These are phyloP conservation scores for Chinchilla lanigera DNA, from an alignment of 2,113 vertebrate genomes.

Conservation along the genomic window DNA sequence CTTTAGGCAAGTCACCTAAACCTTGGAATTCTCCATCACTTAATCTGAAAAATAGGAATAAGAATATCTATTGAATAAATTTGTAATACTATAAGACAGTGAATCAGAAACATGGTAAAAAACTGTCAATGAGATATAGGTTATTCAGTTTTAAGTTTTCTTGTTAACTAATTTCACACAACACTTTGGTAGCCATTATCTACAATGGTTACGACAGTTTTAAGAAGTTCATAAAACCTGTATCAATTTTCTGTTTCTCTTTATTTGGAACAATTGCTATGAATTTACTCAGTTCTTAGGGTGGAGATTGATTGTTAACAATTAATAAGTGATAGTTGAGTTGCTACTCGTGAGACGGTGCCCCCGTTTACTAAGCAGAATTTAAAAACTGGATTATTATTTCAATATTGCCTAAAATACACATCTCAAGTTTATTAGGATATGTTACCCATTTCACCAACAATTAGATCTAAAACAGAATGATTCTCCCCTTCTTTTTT, in stretches of 20 bases:
- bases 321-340: not conserved
- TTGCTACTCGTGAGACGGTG: not conserved
- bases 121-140: not conserved
- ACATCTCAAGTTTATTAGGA: not conserved
- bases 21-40: not conserved
- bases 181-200: not conserved
- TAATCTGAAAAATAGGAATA: not conserved
- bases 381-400: not conserved
- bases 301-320: not conserved
- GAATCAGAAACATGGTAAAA: not conserved
- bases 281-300: not conserved
- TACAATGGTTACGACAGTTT: not conserved
- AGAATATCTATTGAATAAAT: not conserved
- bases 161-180: slow-evolving; percentile 19
- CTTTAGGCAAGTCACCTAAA: not conserved
- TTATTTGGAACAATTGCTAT: not conserved
- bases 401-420: slow-evolving; percentile 20
- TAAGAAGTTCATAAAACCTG: not conserved
- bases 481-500: not conserved
- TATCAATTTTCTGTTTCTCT: not conserved
- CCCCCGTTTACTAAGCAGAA: not conserved
- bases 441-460: not conserved
- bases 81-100: not conserved
- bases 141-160: not conserved
- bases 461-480: slow-evolving; percentile 1